Evolutionary conservation across 2,113 vertebrate genomes (phyloP), one percentile per base, ranked within the genome.

Genomic region (Pygoscelis antarcticus): DNA sequence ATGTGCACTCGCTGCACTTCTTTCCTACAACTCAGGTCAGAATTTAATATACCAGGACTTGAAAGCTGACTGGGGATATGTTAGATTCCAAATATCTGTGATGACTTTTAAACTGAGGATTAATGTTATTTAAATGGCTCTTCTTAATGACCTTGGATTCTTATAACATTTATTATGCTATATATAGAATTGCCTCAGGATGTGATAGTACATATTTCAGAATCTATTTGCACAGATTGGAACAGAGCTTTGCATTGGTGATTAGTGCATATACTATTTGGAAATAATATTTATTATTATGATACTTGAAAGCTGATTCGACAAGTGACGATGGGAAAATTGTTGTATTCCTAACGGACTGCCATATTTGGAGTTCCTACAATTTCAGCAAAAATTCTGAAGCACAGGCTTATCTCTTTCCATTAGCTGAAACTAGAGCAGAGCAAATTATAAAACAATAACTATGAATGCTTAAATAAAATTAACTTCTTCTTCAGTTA

Each of bases 1-100:
- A 84, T 94, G 95, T 93, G 93, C 2, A 8, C 74, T 92, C 16
- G 5, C 55, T 92, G 84, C 20, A 42, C 7, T 95, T 96, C 92
- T 96, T 96, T 93, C 51, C 75, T 94, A 79, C 57, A 95, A 83
- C 58, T 96, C 79, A 69, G 87, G 93, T 90, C 91, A 92, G 93
- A 95, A 93, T 96, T 96, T 20, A 64, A 89, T 81, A 96, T 38
- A 71, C 5, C 17, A 64, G 65, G 92, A 75, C 66, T 47, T 91
- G 40, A 97, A 93, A 96, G 69, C 72, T 93, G 58, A 60, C 87
- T 79, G 58, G 58, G 75, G 30, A 90, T 74, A 90, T 42, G 29
- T 49, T 93, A 80, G 85, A 76, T 84, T 93, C 93, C 83, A 96
- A 94, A 93, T 85, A 78, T 54, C 83, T 75, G 22, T 68, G 71